phyloP scores from a whole-genome alignment of 2,113 vertebrate species.

The Procavia capensis region DNA sequence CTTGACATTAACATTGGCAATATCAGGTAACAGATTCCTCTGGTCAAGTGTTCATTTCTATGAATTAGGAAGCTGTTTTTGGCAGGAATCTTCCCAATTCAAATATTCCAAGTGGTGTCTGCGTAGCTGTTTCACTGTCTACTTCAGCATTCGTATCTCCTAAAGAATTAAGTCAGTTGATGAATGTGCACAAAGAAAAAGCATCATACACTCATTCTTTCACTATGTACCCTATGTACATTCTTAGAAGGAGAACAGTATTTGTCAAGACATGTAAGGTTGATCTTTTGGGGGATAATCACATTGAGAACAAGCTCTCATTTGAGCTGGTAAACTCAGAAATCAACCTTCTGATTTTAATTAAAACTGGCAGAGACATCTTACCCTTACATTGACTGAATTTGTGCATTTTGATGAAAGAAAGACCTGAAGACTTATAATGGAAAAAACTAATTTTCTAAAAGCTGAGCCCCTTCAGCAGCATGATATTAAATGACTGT shows the following conservation, averaged over 20 bases:
- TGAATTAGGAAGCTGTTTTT: not conserved
- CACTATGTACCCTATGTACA: not conserved
- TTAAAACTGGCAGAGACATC: not conserved
- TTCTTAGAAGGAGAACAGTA: not conserved
- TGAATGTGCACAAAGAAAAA: not conserved
- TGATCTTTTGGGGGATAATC: not conserved
- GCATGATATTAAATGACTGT: slow-evolving; percentile 14
- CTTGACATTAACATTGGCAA: not conserved
- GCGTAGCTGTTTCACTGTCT: not conserved
- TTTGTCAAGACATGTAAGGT: not conserved
- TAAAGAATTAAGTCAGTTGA: not conserved
- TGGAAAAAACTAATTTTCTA: slow-evolving; percentile 1
- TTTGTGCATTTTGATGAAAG: not conserved
- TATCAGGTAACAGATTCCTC: not conserved
- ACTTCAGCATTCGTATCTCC: not conserved
- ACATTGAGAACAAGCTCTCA: not conserved
- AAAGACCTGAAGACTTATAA: not conserved
- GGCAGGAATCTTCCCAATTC: not conserved
- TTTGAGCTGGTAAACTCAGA: not conserved
- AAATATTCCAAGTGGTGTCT: not conserved
- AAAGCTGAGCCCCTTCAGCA: not conserved
- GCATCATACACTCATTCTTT: not conserved
- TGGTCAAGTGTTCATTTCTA: not conserved
- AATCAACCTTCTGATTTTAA: not conserved
- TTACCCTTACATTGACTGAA: not conserved